phyloP scores from a whole-genome alignment of 35 echinoderm and acorn worm genomes.

The Patiria miniata region DNA sequence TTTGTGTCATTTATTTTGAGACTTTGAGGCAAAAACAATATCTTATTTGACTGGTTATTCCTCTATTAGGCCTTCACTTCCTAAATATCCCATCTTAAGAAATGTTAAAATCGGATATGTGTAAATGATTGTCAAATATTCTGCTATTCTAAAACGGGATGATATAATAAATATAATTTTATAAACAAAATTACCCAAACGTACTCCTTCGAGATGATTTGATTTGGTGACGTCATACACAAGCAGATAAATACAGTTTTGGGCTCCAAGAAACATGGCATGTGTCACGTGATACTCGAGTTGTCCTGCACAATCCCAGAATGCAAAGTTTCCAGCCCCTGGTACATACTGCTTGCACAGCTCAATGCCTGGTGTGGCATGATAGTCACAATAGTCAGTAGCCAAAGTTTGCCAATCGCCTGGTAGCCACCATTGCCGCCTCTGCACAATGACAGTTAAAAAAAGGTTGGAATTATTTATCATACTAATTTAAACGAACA shows the following conservation, averaged over 20 bases:
- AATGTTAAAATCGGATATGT: no score
- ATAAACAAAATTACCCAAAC: background rate
- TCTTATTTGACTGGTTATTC: no score
- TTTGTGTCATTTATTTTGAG: no score
- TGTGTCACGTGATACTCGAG: constrained; percentile 36
- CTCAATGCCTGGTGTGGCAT: constrained; percentile 43
- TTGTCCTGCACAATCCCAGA: constrained; percentile 43
- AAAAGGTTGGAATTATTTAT: no score
- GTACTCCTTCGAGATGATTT: constrained; percentile 18
- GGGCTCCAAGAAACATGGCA: constrained; percentile 38
- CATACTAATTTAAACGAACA: no score
- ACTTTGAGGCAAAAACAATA: no score
- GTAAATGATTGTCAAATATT: no score
- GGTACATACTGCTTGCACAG: constrained; percentile 9
- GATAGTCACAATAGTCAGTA: background rate
- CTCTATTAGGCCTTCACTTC: no score
- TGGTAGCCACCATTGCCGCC: background rate
- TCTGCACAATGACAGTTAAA: background rate
- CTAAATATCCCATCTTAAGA: no score
- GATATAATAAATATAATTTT: no score
- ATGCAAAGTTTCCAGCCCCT: background rate
- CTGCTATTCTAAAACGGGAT: no score
- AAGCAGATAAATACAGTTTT: constrained; percentile 34
- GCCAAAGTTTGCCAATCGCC: background rate
- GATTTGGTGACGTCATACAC: constrained; percentile 34